phyloP scores from a whole-genome alignment of 2,113 vertebrate genomes.

The Oceanites oceanicus region DNA sequence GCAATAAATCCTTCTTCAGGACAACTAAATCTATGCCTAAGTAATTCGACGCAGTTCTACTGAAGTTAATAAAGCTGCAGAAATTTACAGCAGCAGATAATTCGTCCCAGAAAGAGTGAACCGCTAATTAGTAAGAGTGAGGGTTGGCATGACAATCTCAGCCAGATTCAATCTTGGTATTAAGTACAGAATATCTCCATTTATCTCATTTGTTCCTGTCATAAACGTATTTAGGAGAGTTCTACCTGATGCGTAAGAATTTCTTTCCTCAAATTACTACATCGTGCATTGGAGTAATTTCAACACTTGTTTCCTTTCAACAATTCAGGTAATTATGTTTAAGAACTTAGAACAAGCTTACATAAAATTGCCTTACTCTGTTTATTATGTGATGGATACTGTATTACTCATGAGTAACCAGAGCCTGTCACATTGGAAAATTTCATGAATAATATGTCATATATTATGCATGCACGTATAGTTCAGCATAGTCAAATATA shows the following conservation, averaged over 20 bases:
- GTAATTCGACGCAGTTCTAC: neutral
- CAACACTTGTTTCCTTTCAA: constrained; percentile 49
- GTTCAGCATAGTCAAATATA: constrained; percentile 47
- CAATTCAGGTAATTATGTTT: constrained; percentile 51
- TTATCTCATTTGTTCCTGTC: constrained; percentile 23
- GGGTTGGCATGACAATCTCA: neutral
- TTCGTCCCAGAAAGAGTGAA: neutral
- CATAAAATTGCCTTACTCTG: neutral
- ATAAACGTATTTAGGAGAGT: neutral
- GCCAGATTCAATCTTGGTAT: neutral
- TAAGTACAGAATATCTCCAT: constrained; percentile 10
- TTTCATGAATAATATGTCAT: constrained; percentile 54
- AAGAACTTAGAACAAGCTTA: constrained; percentile 49
- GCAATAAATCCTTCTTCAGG: neutral
- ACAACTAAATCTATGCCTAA: neutral
- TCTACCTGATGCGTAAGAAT: neutral
- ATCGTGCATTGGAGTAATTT: neutral
- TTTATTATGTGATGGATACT: constrained; percentile 30
- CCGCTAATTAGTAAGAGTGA: neutral
- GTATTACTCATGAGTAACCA: constrained; percentile 48
- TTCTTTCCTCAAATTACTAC: constrained; percentile 2
- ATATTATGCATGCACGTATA: constrained; percentile 55
- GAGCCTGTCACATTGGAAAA: constrained; percentile 31
- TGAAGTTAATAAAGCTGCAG: neutral
- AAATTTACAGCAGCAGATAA: neutral